Evolutionary conservation across 2,888 invertebrate species (phyloP), one percentile per base, ranked within the genome.

Genomic region (Harpalus rubripes): DNA sequence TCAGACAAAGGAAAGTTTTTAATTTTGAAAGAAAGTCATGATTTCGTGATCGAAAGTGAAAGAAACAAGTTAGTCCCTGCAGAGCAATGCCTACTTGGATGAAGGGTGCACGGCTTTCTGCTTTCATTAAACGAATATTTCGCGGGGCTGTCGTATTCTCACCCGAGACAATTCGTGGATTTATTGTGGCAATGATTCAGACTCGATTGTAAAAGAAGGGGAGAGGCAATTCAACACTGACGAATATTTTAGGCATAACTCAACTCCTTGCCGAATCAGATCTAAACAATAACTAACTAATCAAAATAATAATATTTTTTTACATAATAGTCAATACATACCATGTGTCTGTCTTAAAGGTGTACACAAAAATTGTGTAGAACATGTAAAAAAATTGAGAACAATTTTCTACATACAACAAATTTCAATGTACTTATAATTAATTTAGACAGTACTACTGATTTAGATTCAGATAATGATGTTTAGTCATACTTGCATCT

Each of bases 121-220:
- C 72, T 84, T 84, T 84, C 78, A 84, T 84, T 84, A 84, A 78
- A 84, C 56, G 84, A 65, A 84, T 83, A 83, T 78, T 84, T 84
- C 63, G 58, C 61, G 41, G 59, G 74, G 74, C 22, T 83, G 61
- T 61, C 26, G 59, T 78, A 84, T 78, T 78, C 76, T 52, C 32
- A 15, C 22, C 12, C 52, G 78, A 52, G 84, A 84, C 84, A 84
- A 84, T 84, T 84, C 78, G 56, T 76, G 78, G 84, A 78, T 84
- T 84, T 78, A 84, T 84, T 84, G 76, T 84, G 65, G 78, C 84
- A 84, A 84, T 84, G 84, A 84, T 65, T 84, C 84, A 84, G 76
- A 22, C 44, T 41, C 59, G 83, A 76, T 74, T 16, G 8, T n/a
- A 52, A 52, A 52, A 52, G 44, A 10, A 10, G 7, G 12, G 44